Conservation (phyloP, 2,113 vertebrate genomes). For the Aplodontia rufa region DNA sequence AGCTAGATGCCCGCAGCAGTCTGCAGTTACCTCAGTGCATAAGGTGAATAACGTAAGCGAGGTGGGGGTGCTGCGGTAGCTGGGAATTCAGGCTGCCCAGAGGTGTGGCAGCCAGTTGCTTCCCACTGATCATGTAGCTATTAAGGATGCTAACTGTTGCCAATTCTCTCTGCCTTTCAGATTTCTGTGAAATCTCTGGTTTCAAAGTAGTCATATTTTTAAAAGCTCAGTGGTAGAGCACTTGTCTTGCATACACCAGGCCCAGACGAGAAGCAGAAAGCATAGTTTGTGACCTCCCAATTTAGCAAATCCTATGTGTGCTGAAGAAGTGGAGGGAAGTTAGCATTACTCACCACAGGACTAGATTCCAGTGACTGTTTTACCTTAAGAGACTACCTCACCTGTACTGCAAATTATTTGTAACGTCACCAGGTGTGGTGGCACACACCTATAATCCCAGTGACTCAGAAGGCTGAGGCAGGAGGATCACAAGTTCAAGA, state of each 20-base stretch:
- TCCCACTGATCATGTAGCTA: not conserved
- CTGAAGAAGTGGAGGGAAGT: not conserved
- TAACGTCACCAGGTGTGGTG: no score
- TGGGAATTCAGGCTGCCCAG: not conserved
- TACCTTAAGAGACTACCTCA: not conserved
- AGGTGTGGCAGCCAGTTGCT: not conserved
- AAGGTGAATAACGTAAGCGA: no score
- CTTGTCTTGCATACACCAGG: no score
- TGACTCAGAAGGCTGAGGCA: no score
- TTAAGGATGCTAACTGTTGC: not conserved
- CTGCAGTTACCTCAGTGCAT: not conserved
- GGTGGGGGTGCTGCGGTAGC: no score
- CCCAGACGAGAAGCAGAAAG: not conserved
- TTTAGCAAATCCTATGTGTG: not conserved
- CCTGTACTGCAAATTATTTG: not conserved
- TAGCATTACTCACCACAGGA: not conserved
- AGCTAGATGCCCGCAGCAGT: not conserved
- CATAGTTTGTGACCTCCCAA: not conserved
- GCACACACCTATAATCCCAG: no score
- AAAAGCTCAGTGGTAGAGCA: not conserved
- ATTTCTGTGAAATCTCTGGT: not conserved
- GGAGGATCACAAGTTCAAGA: no score
- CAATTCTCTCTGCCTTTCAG: not conserved
- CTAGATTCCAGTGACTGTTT: not conserved
- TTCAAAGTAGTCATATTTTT: not conserved